phyloP scores from a whole-genome alignment of 2,888 invertebrate genomes.

The Cosmia trapezina region DNA sequence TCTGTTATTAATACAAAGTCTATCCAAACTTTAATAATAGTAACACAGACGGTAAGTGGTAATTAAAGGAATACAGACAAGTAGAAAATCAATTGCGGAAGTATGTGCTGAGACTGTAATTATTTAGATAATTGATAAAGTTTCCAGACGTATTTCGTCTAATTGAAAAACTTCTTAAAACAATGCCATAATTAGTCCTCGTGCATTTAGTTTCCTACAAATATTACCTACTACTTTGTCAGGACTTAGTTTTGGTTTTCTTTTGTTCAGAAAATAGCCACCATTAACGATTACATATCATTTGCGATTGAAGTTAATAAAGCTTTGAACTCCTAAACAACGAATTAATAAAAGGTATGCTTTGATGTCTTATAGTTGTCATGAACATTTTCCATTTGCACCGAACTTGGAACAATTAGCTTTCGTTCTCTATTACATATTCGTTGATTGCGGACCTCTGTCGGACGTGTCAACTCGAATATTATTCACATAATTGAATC shows the following conservation, averaged over 20 bases:
- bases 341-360: slow-evolving; percentile 34
- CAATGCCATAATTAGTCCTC: slow-evolving; percentile 13
- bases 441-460: slow-evolving; percentile 66
- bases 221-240: slow-evolving; percentile 3
- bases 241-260: not conserved
- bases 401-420: slow-evolving; percentile 43
- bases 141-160: slow-evolving; percentile 52
- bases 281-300: not conserved
- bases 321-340: slow-evolving; percentile 32
- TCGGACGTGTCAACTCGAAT: slow-evolving; percentile 69
- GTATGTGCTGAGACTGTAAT: slow-evolving; percentile 37
- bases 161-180: slow-evolving; percentile 68
- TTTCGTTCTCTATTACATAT: slow-evolving; percentile 57
- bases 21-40: slow-evolving; percentile 62
- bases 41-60: slow-evolving; percentile 51
- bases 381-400: slow-evolving; percentile 54
- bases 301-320: slow-evolving; percentile 16
- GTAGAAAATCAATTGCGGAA: slow-evolving; percentile 38
- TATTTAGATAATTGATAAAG: slow-evolving; percentile 47
- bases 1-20: slow-evolving; percentile 74
- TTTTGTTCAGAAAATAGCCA: slow-evolving; percentile 7
- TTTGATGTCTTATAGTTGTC: slow-evolving; percentile 69
- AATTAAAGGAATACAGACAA: slow-evolving; percentile 56
- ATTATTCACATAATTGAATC: slow-evolving; percentile 74
- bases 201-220: slow-evolving; percentile 13